These are phyloP conservation scores for Microcebus lehilahytsara DNA, from an alignment of 2,113 vertebrate genomes.

Conservation along the genomic window DNA sequence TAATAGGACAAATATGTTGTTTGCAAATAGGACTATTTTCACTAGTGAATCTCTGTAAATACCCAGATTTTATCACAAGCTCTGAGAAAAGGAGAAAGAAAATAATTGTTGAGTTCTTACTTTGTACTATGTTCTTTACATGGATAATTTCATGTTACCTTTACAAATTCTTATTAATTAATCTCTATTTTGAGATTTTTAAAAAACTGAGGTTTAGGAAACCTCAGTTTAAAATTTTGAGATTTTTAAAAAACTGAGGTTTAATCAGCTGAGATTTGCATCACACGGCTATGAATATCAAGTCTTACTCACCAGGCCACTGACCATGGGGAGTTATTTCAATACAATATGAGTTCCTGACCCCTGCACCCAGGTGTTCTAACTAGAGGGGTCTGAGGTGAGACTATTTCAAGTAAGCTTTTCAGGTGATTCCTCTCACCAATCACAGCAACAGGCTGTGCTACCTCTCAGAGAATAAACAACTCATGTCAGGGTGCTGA, in stretches of 20 bases:
- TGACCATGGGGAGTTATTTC: rapidly evolving
- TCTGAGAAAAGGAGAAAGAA: background rate
- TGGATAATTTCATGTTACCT: background rate
- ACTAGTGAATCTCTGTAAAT: background rate
- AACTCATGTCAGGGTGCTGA: background rate
- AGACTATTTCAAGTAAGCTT: constrained; percentile 2
- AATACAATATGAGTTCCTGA: background rate
- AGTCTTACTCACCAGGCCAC: background rate
- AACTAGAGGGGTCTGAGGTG: background rate
- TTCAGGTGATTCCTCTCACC: background rate
- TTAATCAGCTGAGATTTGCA: background rate
- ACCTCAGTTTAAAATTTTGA: too few species aligned
- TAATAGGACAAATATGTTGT: background rate
- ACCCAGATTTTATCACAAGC: background rate
- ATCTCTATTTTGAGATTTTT: background rate
- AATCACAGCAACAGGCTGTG: background rate
- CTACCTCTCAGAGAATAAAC: background rate
- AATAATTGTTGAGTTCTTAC: background rate
- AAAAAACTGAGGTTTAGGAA: background rate
- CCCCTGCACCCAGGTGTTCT: background rate
- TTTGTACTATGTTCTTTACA: background rate
- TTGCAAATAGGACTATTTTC: background rate
- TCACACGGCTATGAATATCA: background rate
- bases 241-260: background rate
- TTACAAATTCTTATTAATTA: background rate